A percentile compares a stretch with the other conserved stretches of the same genome.
These are phyloP conservation scores for Phlogophora meticulosa DNA, from an alignment of 2,888 invertebrate genomes.

Conservation along the genomic window DNA sequence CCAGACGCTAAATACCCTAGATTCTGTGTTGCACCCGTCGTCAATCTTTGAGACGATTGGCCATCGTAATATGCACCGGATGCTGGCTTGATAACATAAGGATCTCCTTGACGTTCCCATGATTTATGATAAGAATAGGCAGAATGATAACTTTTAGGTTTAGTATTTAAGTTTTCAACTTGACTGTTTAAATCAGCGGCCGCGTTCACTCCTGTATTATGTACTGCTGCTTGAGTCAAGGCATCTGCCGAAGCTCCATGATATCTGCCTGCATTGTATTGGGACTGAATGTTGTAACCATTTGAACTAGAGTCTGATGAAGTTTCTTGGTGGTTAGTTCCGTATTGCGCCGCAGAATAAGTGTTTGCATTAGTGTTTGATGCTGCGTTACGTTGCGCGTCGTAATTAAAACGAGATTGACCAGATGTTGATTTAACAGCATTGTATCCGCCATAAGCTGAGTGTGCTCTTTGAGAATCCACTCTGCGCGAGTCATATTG, in stretches of 20 bases:
- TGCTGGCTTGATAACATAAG: slow-evolving; percentile 85
- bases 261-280: slow-evolving; percentile 61
- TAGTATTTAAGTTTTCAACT: slow-evolving; percentile 71
- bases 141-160: slow-evolving; percentile 87
- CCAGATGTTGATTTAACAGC: slow-evolving; percentile 72
- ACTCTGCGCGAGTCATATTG: slow-evolving; percentile 67
- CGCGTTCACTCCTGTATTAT: slow-evolving; percentile 48
- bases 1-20: slow-evolving; percentile 75
- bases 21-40: slow-evolving; percentile 69
- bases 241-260: slow-evolving; percentile 61
- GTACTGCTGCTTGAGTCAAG: slow-evolving; percentile 41
- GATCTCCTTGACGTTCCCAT: slow-evolving; percentile 89
- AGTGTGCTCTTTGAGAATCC: slow-evolving; percentile 69
- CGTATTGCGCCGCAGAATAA: slow-evolving; percentile 62
- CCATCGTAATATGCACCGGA: slow-evolving; percentile 68
- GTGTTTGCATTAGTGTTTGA: slow-evolving; percentile 63
- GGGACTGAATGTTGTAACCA: slow-evolving; percentile 64
- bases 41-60: slow-evolving; percentile 77
- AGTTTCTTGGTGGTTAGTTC: slow-evolving; percentile 53
- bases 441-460: slow-evolving; percentile 72
- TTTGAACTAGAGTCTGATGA: slow-evolving; percentile 65
- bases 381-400: slow-evolving; percentile 66
- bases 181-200: slow-evolving; percentile 66
- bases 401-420: slow-evolving; percentile 73
- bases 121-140: slow-evolving; percentile 89